These are phyloP conservation scores for Hirtodrosophila alboralis DNA, from an alignment of 2,888 invertebrate genomes.

Conservation along the genomic window DNA sequence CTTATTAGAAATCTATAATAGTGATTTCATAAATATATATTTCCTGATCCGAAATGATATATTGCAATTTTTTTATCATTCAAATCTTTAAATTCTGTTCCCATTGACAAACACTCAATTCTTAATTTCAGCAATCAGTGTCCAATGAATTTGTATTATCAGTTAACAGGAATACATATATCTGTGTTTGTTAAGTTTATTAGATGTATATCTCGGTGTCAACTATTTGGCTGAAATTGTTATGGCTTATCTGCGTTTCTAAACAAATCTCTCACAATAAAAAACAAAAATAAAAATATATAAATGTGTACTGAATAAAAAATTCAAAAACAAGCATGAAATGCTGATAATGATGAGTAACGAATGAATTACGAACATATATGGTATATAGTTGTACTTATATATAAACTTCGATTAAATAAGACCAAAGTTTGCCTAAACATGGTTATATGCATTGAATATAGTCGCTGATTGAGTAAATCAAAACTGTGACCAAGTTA, in stretches of 20 bases:
- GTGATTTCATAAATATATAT: too few species aligned
- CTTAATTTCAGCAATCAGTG: not conserved
- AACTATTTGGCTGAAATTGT: slow-evolving; percentile 7
- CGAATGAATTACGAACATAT: slow-evolving; percentile 2
- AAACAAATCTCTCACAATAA: slow-evolving; percentile 5
- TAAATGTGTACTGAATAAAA: not conserved
- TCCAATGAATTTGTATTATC: slow-evolving; percentile 15
- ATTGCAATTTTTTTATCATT: not conserved
- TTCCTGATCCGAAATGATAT: too few species aligned
- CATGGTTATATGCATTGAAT: slow-evolving; percentile 10
- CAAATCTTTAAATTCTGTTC: not conserved
- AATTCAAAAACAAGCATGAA: not conserved
- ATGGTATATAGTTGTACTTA: too few species aligned
- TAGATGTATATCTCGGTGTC: slow-evolving; percentile 8
- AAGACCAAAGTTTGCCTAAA: not conserved
- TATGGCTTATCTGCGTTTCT: slow-evolving; percentile 24
- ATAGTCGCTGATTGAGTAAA: slow-evolving; percentile 51
- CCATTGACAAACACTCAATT: not conserved
- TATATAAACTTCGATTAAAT: too few species aligned
- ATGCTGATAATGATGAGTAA: slow-evolving; percentile 34
- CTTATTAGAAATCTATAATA: too few species aligned
- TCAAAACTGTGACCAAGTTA: slow-evolving; percentile 16
- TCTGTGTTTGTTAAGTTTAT: slow-evolving; percentile 2
- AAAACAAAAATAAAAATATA: not conserved
- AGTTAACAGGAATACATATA: slow-evolving; percentile 5